phyloP scores from a whole-genome alignment of 2,888 invertebrate genomes.

The Caenorhabditis virilis region DNA sequence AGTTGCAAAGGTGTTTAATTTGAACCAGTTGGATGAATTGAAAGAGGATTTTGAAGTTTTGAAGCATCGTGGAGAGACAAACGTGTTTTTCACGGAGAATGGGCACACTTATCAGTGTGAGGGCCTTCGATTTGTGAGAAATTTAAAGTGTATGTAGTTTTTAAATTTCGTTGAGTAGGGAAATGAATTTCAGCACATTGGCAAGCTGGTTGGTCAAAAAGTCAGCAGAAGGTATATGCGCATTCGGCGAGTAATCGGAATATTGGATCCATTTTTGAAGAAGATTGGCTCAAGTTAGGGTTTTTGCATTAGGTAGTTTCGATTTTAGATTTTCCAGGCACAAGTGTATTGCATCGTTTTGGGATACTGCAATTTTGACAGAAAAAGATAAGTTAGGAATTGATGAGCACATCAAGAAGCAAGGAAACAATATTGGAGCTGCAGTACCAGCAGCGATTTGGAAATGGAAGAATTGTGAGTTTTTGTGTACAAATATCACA shows the following conservation, averaged over 20 bases:
- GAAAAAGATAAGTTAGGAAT: slow-evolving; percentile 8
- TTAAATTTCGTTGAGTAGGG: no score
- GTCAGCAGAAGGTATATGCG: slow-evolving; percentile 17
- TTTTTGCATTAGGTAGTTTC: not conserved
- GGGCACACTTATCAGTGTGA: slow-evolving; percentile 5
- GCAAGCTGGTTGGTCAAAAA: slow-evolving; percentile 35
- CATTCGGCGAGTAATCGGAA: slow-evolving; percentile 8
- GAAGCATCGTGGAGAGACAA: slow-evolving; percentile 7
- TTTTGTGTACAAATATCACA: not conserved
- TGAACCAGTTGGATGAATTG: slow-evolving; percentile 9
- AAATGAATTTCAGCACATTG: slow-evolving; percentile 29
- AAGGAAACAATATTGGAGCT: not conserved
- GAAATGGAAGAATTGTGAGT: slow-evolving; percentile 33
- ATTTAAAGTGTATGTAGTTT: slow-evolving; percentile 33
- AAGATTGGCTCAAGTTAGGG: slow-evolving; percentile 19
- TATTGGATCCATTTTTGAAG: slow-evolving; percentile 21
- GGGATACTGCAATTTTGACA: slow-evolving; percentile 34
- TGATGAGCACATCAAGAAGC: not conserved
- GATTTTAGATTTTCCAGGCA: not conserved
- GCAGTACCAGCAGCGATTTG: slow-evolving; percentile 14
- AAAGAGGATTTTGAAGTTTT: slow-evolving; percentile 8
- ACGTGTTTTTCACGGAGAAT: slow-evolving; percentile 20
- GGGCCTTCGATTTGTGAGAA: slow-evolving; percentile 29
- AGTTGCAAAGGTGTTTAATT: slow-evolving; percentile 4
- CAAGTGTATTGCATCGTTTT: slow-evolving; percentile 30